A percentile compares a stretch with the other conserved stretches of the same genome.
Conservation (phyloP, 2,888 invertebrate genomes). For the Apotomis capreana region DNA sequence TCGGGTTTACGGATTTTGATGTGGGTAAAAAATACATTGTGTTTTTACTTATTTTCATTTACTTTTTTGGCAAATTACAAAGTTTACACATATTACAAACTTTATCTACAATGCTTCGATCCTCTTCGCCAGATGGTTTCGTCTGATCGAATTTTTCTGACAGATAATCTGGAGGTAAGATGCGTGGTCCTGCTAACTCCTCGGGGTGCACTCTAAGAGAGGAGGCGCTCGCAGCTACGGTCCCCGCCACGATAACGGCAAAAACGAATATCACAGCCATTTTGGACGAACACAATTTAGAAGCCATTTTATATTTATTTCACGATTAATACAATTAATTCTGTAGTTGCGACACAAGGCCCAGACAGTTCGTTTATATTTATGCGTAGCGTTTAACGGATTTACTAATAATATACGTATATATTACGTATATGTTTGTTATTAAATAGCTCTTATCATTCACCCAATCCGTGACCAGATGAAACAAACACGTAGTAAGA, state of each 20-base stretch:
- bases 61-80: too few species aligned
- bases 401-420: conserved; percentile 30
- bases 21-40: neutral
- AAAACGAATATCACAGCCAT: conserved; percentile 20
- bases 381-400: conserved; percentile 29
- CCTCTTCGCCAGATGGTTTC: conserved; percentile 7
- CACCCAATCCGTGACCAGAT: conserved; percentile 22
- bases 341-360: conserved; percentile 17
- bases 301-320: conserved; percentile 19
- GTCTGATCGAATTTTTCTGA: conserved; percentile 1
- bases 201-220: conserved; percentile 13
- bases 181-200: conserved; percentile 27
- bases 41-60: neutral
- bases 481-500: conserved; percentile 25
- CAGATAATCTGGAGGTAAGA: neutral
- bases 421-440: conserved; percentile 22
- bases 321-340: neutral
- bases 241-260: conserved; percentile 13
- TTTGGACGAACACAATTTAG: conserved; percentile 4
- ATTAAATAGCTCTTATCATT: conserved; percentile 36
- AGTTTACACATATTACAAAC: too few species aligned
- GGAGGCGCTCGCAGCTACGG: neutral
- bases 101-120: neutral
- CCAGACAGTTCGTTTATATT: conserved; percentile 26
- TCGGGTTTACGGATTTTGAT: neutral